Evolutionary conservation across 2,888 invertebrate species (phyloP).

Genomic region (Coelopa pilipes): DNA sequence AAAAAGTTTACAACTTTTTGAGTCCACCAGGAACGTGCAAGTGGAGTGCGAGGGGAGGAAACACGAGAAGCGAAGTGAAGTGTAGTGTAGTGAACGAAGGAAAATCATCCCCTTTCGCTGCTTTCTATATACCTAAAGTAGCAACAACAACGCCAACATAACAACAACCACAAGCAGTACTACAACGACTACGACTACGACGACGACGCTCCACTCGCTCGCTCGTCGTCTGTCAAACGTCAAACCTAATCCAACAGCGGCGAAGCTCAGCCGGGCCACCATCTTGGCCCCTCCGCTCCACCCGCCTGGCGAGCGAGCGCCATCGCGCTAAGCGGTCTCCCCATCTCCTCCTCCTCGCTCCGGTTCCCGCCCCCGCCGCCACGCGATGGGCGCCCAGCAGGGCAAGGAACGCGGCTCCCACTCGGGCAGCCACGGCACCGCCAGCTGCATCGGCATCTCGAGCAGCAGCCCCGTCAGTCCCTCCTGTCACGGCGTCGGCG

Average conservation of each 20-base stretch:
- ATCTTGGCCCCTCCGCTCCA: background rate
- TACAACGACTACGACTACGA: background rate
- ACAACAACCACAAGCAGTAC: no score
- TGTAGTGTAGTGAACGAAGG: background rate
- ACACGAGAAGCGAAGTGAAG: background rate
- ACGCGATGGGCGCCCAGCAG: constrained; percentile 89
- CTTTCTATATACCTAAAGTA: constrained; percentile 30
- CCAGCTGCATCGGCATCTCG: constrained; percentile 71
- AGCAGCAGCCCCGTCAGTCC: constrained; percentile 59
- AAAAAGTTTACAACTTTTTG: constrained; percentile 23
- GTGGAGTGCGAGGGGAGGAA: background rate
- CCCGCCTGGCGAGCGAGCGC: background rate
- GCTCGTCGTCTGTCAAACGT: background rate
- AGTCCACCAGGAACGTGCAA: constrained; percentile 19
- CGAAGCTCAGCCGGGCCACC: background rate
- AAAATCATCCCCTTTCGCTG: constrained; percentile 30
- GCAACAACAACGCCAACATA: constrained; percentile 16
- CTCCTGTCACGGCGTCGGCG: constrained; percentile 61
- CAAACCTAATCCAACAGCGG: constrained; percentile 15
- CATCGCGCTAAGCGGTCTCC: background rate
- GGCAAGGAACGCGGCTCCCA: constrained; percentile 83
- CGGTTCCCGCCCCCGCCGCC: background rate
- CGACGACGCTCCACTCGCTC: background rate
- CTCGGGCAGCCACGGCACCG: constrained; percentile 58
- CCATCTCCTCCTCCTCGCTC: background rate